phyloP scores from a whole-genome alignment of 2,888 invertebrate genomes.

The Melinaea marsaeus region DNA sequence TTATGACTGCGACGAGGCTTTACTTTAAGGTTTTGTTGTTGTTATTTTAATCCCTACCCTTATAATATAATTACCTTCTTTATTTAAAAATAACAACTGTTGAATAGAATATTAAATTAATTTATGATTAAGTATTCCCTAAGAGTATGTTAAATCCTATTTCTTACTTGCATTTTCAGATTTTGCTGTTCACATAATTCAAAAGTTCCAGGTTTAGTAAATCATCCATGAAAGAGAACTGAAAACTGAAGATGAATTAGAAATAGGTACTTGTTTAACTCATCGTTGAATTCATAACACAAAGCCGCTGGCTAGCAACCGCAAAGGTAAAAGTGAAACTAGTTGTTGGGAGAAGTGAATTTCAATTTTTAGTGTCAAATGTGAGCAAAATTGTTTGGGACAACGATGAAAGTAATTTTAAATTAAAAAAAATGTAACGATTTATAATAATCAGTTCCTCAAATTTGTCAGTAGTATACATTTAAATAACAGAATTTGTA shows the following conservation, averaged over 20 bases:
- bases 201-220: not conserved
- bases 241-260: constrained; percentile 27
- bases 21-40: too few species aligned
- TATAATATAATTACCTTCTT: constrained; percentile 3
- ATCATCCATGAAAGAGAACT: constrained; percentile 24
- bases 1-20: too few species aligned
- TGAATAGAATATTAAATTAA: not conserved
- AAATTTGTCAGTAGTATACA: too few species aligned
- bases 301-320: constrained; percentile 20
- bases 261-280: constrained; percentile 26
- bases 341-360: constrained; percentile 31
- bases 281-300: constrained; percentile 27
- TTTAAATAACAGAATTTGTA: too few species aligned
- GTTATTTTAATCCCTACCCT: too few species aligned
- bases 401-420: constrained; percentile 16
- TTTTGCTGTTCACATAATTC: too few species aligned
- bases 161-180: not conserved
- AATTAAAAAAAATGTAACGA: constrained; percentile 14
- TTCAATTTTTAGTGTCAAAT: constrained; percentile 29
- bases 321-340: constrained; percentile 30
- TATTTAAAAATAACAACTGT: constrained; percentile 4
- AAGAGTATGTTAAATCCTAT: not conserved
- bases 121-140: not conserved
- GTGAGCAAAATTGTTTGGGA: constrained; percentile 30
- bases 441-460: not conserved